Base-by-base conservation (phyloP, 2,113 vertebrate genomes). In the Andinoacara biseriatus region DNA sequence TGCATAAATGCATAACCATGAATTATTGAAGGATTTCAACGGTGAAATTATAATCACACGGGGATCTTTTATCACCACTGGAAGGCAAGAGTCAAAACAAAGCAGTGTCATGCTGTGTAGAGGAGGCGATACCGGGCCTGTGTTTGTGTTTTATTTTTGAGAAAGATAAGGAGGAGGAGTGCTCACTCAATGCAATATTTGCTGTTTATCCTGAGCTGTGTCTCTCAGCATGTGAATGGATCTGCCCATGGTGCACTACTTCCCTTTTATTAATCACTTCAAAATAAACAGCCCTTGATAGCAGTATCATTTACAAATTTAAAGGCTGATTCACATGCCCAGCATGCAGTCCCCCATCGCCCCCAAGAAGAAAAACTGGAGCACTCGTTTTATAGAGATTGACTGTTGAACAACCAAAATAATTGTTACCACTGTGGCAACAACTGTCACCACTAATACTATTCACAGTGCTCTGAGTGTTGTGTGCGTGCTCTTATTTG, bases 291-390 rank as follows among this genome's bases (percentile, higher is more conserved):
- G 80, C 80, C 40, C 26, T 69, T 26, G 5, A 57, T 33, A 31
- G 35, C 38, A 80, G 43, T 87, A 72, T 82, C 82, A 82, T 87
- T 91, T 78, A 84, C 82, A 84, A 54, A 90, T 88, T 76, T 90
- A 76, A 76, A 52, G 85, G 81, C 60, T 83, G 65, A 87, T 84
- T 90, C 85, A 82, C 78, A 56, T 60, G 59, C 89, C 24, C 86
- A 84, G 90, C 82, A 14, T 80, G 88, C 56, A 31, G 52, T 58
- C 67, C n/a, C 33, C 58, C 14, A 24, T 13, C 33, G 6, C 60
- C 11, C 22, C 13, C 29, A 75, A 67, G 65, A 77, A 62, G 7
- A 46, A 49, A 89, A 74, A 78, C 54, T 74, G 33, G 80, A 82
- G 69, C 67, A 14, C 22, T 49, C 9, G 24, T 83, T 65, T 74